Conservation (phyloP, 2,797 vertebrate genomes). For the Notoglanidium macrostoma region DNA sequence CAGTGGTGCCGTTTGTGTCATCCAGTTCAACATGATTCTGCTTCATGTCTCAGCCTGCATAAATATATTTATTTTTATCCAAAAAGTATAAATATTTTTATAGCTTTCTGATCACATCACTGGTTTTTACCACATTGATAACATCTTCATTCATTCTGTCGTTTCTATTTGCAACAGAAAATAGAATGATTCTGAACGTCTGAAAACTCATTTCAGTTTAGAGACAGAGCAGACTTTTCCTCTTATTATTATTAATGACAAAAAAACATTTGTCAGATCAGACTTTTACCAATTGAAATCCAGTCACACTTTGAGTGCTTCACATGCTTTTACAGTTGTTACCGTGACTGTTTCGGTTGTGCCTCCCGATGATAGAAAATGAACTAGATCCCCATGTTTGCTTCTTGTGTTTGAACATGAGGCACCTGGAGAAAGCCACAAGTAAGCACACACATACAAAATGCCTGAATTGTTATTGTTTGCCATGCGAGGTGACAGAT, state of each 20-base stretch:
- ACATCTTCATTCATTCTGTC: background rate
- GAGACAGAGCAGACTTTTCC: background rate
- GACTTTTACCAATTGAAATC: too few species aligned
- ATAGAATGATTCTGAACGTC: background rate
- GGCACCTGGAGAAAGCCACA: background rate
- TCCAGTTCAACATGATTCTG: background rate
- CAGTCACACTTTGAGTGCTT: background rate
- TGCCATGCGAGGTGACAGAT: conserved; percentile 5
- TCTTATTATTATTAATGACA: background rate
- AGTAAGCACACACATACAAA: background rate
- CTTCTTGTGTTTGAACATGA: background rate
- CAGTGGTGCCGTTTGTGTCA: background rate
- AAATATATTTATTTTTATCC: background rate
- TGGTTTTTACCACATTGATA: background rate
- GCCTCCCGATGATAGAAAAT: background rate
- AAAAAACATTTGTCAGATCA: conserved; percentile 1
- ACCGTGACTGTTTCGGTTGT: background rate
- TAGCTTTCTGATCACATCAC: background rate
- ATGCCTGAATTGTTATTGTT: background rate
- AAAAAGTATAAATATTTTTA: background rate
- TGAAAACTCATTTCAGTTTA: background rate
- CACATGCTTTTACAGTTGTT: background rate
- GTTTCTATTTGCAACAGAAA: background rate
- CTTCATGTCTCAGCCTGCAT: background rate
- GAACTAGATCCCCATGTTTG: background rate